A percentile compares a stretch with the other conserved stretches of the same genome.
Conservation (phyloP, 2,797 vertebrate species). For the Macropus fuliginosus region DNA sequence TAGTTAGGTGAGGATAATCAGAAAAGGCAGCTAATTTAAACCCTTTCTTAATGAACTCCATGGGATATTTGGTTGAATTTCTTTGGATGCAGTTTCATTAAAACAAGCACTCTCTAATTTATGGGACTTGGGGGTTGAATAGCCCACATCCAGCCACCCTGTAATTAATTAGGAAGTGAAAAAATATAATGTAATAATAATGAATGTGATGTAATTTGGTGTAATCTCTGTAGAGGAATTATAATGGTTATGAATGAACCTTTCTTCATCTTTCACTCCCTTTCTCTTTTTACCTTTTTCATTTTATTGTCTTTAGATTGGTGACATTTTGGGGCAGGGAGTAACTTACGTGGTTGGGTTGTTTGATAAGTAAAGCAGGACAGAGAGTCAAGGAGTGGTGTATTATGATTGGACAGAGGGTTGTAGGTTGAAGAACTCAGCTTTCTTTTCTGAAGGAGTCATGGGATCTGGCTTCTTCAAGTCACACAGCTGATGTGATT, state of each 20-base stretch:
- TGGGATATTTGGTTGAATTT: background rate
- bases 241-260: background rate
- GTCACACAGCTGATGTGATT: background rate
- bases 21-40: background rate
- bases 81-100: background rate
- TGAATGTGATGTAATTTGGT: background rate
- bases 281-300: background rate
- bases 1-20: background rate
- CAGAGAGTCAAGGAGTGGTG: background rate
- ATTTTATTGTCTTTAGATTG: background rate
- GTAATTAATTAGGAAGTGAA: background rate
- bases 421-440: background rate
- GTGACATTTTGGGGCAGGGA: background rate
- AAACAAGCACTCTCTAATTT: background rate
- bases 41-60: background rate
- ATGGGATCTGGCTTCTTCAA: background rate
- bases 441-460: background rate
- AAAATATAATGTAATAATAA: background rate
- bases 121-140: background rate
- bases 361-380: background rate
- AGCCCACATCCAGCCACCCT: too few relatives aligned
- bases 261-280: background rate
- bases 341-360: background rate
- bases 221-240: background rate
- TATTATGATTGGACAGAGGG: background rate